These are phyloP conservation scores for Polylopha cassiicola DNA, from an alignment of 2,888 invertebrate species.

Conservation along the genomic window DNA sequence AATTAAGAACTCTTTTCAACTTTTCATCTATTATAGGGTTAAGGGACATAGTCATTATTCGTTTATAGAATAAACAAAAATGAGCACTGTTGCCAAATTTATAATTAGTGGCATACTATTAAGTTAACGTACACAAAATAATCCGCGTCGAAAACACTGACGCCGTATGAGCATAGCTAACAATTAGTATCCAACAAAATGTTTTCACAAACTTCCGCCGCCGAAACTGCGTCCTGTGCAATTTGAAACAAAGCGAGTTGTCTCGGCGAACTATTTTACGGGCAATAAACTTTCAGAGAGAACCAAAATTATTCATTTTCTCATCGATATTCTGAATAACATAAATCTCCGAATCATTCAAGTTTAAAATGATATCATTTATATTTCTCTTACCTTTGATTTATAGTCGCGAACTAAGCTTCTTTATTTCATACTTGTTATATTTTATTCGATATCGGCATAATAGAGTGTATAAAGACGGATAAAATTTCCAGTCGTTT, in stretches of 20 bases:
- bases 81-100: no score
- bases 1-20: conserved; percentile 32
- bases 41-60: no score
- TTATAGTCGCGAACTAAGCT: background rate
- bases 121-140: conserved; percentile 39
- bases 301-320: conserved; percentile 43
- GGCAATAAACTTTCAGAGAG: conserved; percentile 48
- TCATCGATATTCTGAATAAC: conserved; percentile 33
- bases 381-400: conserved; percentile 4
- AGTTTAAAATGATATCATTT: conserved; percentile 7
- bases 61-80: no score
- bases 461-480: conserved; percentile 1
- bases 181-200: conserved; percentile 63
- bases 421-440: conserved; percentile 6
- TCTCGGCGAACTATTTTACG: conserved; percentile 59
- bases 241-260: conserved; percentile 55
- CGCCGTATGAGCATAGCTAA: conserved; percentile 42
- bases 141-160: conserved; percentile 28
- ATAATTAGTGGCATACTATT: no score
- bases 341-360: conserved; percentile 14
- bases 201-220: conserved; percentile 63
- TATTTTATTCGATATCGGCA: conserved; percentile 2
- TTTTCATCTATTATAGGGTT: no score
- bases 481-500: no score
- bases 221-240: conserved; percentile 50